Evolutionary conservation across 35 echinoderm and acorn worm genomes (phyloP).

Genomic region (Diadema setosum): DNA sequence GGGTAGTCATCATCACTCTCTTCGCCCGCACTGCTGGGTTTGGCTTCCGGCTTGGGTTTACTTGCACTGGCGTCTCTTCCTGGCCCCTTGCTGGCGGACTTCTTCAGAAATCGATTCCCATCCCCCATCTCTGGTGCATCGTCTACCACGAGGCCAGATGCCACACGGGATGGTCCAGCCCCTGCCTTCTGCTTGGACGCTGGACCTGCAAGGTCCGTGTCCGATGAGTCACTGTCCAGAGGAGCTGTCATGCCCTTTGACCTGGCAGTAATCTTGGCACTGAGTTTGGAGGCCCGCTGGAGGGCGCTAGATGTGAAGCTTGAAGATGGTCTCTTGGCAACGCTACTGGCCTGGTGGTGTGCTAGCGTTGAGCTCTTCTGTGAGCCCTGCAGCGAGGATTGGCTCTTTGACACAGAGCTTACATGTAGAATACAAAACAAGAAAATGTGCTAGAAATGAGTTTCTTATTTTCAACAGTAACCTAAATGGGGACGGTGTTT

Average conservation of each 20-base stretch:
- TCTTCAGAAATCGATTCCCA: not conserved
- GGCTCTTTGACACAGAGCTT: too few species aligned
- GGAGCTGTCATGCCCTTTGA: not conserved
- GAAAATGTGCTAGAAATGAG: too few species aligned
- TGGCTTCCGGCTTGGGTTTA: not conserved
- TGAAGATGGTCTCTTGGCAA: not conserved
- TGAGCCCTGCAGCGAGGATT: too few species aligned
- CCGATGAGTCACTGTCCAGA: not conserved
- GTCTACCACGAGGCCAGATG: too few species aligned
- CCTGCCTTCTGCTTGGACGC: not conserved
- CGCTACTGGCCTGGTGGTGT: too few species aligned
- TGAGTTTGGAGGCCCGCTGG: not conserved
- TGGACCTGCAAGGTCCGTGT: not conserved
- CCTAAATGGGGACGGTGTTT: too few species aligned
- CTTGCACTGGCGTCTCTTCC: not conserved
- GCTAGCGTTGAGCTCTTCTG: too few species aligned
- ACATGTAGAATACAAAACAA: too few species aligned
- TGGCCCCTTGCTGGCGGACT: not conserved
- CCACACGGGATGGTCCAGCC: not conserved
- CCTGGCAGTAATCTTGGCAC: not conserved
- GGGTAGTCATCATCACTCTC: not conserved
- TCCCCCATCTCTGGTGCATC: not conserved
- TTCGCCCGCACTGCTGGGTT: not conserved
- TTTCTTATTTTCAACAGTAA: too few species aligned
- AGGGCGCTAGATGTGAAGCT: conserved; percentile 1